phyloP scores from a whole-genome alignment of 1,140 invertebrate genomes.

The Zaprionus ornatus region DNA sequence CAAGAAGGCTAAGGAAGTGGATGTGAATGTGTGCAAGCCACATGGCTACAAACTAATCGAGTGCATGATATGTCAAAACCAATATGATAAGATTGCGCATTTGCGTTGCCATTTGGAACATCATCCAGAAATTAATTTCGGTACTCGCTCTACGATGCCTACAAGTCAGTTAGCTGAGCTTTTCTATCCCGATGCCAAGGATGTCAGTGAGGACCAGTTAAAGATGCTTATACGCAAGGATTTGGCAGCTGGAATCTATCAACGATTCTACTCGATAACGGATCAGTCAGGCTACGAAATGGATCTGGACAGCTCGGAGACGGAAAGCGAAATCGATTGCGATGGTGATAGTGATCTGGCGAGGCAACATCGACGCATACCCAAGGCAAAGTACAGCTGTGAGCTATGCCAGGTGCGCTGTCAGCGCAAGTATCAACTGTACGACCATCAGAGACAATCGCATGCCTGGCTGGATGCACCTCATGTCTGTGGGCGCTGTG shows the following conservation, averaged over 20 bases:
- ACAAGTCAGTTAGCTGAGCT: constrained; percentile 58
- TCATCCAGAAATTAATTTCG: constrained; percentile 57
- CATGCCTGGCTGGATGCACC: constrained; percentile 71
- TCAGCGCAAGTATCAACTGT: constrained; percentile 77
- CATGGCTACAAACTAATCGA: constrained; percentile 72
- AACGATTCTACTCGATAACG: constrained; percentile 72
- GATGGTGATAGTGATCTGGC: constrained; percentile 47
- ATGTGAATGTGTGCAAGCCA: constrained; percentile 68
- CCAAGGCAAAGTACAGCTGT: constrained; percentile 74
- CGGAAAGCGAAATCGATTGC: constrained; percentile 57
- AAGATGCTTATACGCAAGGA: constrained; percentile 58
- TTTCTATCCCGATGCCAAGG: constrained; percentile 69
- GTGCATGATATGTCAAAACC: constrained; percentile 72
- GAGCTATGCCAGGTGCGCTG: constrained; percentile 84
- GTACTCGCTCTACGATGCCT: constrained; percentile 41
- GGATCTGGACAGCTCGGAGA: constrained; percentile 68
- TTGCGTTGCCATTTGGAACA: constrained; percentile 60
- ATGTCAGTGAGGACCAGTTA: constrained; percentile 53
- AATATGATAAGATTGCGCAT: constrained; percentile 68
- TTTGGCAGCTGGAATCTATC: constrained; percentile 52
- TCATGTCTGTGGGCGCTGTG: constrained; percentile 69
- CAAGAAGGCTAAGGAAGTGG: constrained; percentile 68
- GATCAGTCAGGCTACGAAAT: constrained; percentile 75
- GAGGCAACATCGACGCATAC: constrained; percentile 20
- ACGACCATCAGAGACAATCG: constrained; percentile 62